phyloP scores from a whole-genome alignment of 1,140 invertebrate species.

The Drosophila varians region DNA sequence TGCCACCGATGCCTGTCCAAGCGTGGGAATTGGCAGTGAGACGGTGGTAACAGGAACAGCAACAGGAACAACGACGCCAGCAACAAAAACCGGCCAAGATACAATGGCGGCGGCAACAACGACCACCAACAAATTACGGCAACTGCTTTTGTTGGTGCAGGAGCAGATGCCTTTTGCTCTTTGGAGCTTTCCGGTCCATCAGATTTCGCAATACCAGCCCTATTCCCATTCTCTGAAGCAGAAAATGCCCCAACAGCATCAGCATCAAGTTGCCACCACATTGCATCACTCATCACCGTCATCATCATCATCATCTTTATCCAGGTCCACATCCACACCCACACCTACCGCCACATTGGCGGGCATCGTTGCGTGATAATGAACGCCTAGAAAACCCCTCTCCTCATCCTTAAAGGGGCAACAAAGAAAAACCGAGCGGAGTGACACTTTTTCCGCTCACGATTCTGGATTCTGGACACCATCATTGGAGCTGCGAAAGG shows the following conservation, averaged over 20 bases:
- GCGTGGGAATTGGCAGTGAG: conserved; percentile 43
- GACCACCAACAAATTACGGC: conserved; percentile 77
- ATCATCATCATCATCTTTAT: conserved; percentile 22
- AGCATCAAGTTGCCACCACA: conserved; percentile 31
- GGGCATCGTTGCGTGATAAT: conserved; percentile 75
- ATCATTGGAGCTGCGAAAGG: conserved; percentile 3
- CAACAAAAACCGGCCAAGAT: conserved; percentile 8
- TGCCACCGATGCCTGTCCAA: conserved; percentile 24
- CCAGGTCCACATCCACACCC: conserved; percentile 18
- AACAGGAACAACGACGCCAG: conserved; percentile 26
- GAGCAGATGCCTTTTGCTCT: conserved; percentile 81
- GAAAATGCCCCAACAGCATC: conserved; percentile 13
- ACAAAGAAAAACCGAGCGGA: conserved; percentile 35
- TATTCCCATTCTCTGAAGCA: conserved; percentile 6
- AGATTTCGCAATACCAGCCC: conserved; percentile 62
- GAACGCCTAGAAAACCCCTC: conserved; percentile 31
- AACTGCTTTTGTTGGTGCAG: conserved; percentile 77
- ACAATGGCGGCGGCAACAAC: conserved; percentile 47
- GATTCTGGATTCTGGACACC: conserved; percentile 35
- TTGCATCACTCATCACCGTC: conserved; percentile 21
- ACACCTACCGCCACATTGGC: conserved; percentile 61
- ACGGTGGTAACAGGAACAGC: conserved; percentile 20
- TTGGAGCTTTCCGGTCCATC: conserved; percentile 79
- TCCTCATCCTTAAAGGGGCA: background rate
- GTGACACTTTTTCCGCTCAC: conserved; percentile 48